These are phyloP conservation scores for Rattus rattus DNA, from an alignment of 2,113 vertebrate species.

Conservation along the genomic window DNA sequence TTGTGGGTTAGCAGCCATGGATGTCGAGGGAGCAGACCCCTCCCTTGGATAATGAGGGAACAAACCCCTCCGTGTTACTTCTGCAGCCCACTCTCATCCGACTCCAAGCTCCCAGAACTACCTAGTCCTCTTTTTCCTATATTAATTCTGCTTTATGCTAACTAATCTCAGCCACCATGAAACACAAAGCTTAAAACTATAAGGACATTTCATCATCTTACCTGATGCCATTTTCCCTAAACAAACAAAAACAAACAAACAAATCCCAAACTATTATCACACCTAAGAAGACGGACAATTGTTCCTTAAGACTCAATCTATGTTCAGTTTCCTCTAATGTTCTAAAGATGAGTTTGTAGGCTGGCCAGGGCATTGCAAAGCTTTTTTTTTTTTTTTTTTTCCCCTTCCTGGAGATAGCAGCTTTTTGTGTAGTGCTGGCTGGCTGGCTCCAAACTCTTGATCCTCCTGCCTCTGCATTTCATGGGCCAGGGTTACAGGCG, in stretches of 20 bases:
- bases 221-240: not conserved
- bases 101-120: not conserved
- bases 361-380: not conserved
- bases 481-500: not conserved
- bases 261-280: not conserved
- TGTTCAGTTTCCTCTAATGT: not conserved
- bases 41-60: not conserved
- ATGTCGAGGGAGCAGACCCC: not conserved
- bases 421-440: not conserved
- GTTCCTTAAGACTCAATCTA: not conserved
- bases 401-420: not conserved
- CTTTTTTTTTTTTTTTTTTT: not conserved
- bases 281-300: not conserved
- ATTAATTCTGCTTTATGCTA: conserved; percentile 12
- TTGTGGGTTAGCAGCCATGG: not conserved
- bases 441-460: not conserved
- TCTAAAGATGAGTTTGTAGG: not conserved
- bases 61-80: not conserved
- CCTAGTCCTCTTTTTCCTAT: not conserved
- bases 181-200: not conserved
- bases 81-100: not conserved
- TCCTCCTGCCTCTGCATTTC: not conserved
- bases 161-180: not conserved
- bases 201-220: not conserved
- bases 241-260: too few relatives aligned